These are phyloP conservation scores for Lasioglossum figueresi DNA, from an alignment of 2,888 invertebrate species.

Conservation along the genomic window DNA sequence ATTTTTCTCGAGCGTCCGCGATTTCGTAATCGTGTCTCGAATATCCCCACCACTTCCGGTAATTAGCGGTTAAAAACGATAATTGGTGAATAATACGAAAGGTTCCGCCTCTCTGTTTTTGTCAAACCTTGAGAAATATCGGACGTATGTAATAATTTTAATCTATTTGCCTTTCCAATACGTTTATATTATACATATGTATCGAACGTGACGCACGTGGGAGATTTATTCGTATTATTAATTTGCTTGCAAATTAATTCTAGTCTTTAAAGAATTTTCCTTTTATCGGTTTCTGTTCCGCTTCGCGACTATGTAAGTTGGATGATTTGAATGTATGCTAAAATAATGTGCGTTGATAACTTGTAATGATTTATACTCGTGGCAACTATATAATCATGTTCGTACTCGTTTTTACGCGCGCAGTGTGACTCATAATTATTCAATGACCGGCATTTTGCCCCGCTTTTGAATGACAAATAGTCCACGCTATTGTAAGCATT, in stretches of 20 bases:
- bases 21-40: constrained; percentile 48
- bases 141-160: not conserved
- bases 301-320: not conserved
- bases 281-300: not conserved
- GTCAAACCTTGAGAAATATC: not conserved
- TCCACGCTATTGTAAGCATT: not conserved
- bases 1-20: constrained; percentile 21
- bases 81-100: constrained; percentile 15
- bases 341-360: not conserved
- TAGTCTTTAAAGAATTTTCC: not conserved
- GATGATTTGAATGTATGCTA: not conserved
- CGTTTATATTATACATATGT: not conserved
- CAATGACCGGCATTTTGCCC: not conserved
- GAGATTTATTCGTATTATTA: not conserved
- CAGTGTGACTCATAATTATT: not conserved
- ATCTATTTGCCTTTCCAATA: not conserved
- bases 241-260: not conserved
- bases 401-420: not conserved
- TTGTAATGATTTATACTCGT: not conserved
- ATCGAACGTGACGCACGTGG: not conserved
- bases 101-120: constrained; percentile 29
- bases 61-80: constrained; percentile 45
- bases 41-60: constrained; percentile 31
- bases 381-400: not conserved
- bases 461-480: not conserved